Evolutionary conservation across 1,140 invertebrate species (phyloP), one percentile per base, ranked within the genome.

Genomic region (Andricus grossulariae): DNA sequence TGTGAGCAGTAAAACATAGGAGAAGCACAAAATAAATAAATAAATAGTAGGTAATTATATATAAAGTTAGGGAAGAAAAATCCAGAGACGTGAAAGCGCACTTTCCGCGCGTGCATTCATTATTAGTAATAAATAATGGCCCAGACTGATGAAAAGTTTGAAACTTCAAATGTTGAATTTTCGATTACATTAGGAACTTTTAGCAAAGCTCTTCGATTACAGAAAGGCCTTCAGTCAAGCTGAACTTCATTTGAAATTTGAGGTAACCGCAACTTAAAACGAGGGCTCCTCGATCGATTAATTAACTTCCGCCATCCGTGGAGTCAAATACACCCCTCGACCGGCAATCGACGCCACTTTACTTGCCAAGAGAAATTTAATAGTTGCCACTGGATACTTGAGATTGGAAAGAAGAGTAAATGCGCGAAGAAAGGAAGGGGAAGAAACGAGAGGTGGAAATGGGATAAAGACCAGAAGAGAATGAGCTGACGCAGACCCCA

Each of bases 291-390:
- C 25, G 60, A 66, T 66, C 60, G 60, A 66, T 66, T 66, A 66
- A 66, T 66, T 66, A 66, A 66, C 60, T 66, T 66, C 60, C 60
- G 60, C 60, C 25, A n/a, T 66, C 39, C 32, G 8, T 45, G 25
- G 39, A 66, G 60, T 66, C 60, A 66, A 66, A 45, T 32, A 45
- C 60, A 16, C 60, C 60, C 16, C 25, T 66, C 60, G 32, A 66
- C 60, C 60, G 16, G 32, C 60, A 39, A 66, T 66, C 60, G 60
- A 66, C 60, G 25, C 25, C 60, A 66, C 60, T 66, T 66, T 66
- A 66, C 15, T 66, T 66, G 60, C 60, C 60, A 66, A 66, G 60
- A 66, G 60, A 66, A 66, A 66, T 66, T 66, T 66, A 66, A 66
- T 66, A 66, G 60, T 66, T 66, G 21, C 25, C 60, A 66, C 60